Evolutionary conservation across 2,888 invertebrate species (phyloP).

Genomic region (Craniophora ligustri): DNA sequence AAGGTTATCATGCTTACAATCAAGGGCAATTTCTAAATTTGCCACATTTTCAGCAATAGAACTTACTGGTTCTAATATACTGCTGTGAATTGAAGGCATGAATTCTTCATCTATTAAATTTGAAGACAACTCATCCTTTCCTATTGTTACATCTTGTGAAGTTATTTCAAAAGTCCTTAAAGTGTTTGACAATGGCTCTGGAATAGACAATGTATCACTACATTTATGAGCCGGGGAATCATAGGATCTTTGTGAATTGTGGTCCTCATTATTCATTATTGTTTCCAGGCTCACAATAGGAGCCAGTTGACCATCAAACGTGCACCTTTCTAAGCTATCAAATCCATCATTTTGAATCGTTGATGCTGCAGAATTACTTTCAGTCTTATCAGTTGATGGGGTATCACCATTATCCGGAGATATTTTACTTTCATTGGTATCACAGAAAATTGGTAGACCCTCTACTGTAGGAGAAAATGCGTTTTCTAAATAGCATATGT

Average conservation of each 20-base stretch:
- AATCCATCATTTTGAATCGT: slow-evolving; percentile 85
- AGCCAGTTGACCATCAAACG: slow-evolving; percentile 62
- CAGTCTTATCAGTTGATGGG: slow-evolving; percentile 88
- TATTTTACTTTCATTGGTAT: slow-evolving; percentile 78
- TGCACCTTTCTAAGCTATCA: slow-evolving; percentile 65
- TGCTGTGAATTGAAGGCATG: slow-evolving; percentile 89
- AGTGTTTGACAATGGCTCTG: slow-evolving; percentile 68
- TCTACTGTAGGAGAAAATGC: slow-evolving; percentile 91
- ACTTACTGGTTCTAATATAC: slow-evolving; percentile 89
- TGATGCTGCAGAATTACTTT: slow-evolving; percentile 85
- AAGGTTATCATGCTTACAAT: slow-evolving; percentile 82
- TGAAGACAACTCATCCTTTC: slow-evolving; percentile 67
- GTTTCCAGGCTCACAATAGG: slow-evolving; percentile 72
- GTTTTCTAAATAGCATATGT: slow-evolving; percentile 89
- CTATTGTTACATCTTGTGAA: slow-evolving; percentile 51
- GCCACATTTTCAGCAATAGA: slow-evolving; percentile 86
- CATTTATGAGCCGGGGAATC: slow-evolving; percentile 51
- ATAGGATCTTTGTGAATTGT: slow-evolving; percentile 51
- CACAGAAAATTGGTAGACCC: slow-evolving; percentile 87
- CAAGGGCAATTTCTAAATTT: slow-evolving; percentile 87
- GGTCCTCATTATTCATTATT: slow-evolving; percentile 66
- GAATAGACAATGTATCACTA: slow-evolving; percentile 42
- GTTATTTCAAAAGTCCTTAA: slow-evolving; percentile 59
- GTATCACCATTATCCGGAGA: slow-evolving; percentile 86
- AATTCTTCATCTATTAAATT: slow-evolving; percentile 89